Percentiles rank a stretch among this genome's conserved stretches.
phyloP scores from a whole-genome alignment of 2,888 invertebrate species.

The Axea sp. region DNA sequence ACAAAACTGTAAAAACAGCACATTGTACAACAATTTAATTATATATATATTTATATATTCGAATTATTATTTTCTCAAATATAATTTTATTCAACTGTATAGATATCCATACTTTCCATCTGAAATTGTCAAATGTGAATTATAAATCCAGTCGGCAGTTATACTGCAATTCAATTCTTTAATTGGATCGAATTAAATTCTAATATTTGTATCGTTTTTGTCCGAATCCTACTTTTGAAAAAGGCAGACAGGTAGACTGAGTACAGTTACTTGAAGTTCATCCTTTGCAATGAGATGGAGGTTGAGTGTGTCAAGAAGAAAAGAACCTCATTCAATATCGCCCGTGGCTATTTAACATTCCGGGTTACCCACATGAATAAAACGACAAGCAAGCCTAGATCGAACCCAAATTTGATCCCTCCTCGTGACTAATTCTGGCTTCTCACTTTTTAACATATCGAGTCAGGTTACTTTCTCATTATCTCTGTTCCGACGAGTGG shows the following conservation, averaged over 20 bases:
- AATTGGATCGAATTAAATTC: slow-evolving; percentile 45
- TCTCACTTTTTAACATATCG: slow-evolving; percentile 38
- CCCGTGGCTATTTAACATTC: slow-evolving; percentile 60
- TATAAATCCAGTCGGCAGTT: slow-evolving; percentile 14
- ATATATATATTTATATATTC: background rate
- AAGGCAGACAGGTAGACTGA: slow-evolving; percentile 51
- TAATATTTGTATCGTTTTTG: slow-evolving; percentile 53
- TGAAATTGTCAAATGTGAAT: slow-evolving; percentile 18
- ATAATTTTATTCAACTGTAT: no score
- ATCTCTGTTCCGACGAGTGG: background rate
- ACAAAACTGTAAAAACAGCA: slow-evolving; percentile 10
- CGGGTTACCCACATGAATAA: slow-evolving; percentile 54
- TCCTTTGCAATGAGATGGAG: slow-evolving; percentile 51
- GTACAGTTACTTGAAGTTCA: slow-evolving; percentile 51
- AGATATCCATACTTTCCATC: no score
- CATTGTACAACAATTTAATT: slow-evolving; percentile 24
- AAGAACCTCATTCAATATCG: slow-evolving; percentile 49
- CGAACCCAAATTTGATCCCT: slow-evolving; percentile 14
- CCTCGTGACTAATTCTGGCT: slow-evolving; percentile 10
- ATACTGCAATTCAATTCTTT: slow-evolving; percentile 25
- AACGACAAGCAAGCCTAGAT: slow-evolving; percentile 21
- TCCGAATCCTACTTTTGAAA: slow-evolving; percentile 47
- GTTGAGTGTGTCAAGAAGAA: slow-evolving; percentile 58
- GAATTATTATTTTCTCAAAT: no score
- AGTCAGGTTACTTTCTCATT: slow-evolving; percentile 32